phyloP scores from a whole-genome alignment of 2,888 invertebrate genomes.

The Chironomus tentans region DNA sequence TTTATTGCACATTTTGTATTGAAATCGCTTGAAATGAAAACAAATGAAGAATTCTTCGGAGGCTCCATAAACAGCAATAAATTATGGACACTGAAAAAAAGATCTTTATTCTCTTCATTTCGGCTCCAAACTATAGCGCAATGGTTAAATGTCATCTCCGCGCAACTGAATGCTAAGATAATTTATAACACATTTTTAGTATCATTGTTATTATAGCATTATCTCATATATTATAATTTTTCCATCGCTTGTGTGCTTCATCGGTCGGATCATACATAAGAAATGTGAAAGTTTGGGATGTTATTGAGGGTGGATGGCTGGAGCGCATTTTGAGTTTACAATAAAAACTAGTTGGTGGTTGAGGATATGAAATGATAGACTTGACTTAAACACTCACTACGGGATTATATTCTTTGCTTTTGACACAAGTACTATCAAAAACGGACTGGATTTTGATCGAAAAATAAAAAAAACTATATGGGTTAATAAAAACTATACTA shows the following conservation, averaged over 20 bases:
- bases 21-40: no score
- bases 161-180: conserved; percentile 14
- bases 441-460: no score
- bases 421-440: no score
- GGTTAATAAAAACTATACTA: no score
- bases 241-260: neutral
- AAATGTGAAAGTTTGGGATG: neutral
- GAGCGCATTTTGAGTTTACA: no score
- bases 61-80: conserved; percentile 11
- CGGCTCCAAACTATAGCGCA: neutral
- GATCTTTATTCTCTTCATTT: neutral
- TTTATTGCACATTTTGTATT: no score
- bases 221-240: conserved; percentile 21
- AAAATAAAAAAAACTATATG: no score
- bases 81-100: neutral
- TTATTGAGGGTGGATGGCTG: no score
- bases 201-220: conserved; percentile 22
- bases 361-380: no score
- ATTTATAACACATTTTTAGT: conserved; percentile 25
- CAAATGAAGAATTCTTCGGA: neutral
- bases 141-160: neutral
- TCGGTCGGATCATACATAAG: neutral
- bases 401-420: no score
- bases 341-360: no score
- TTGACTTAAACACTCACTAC: no score